These are phyloP conservation scores for Cynaeus angustus DNA, from an alignment of 2,888 invertebrate species.

Conservation along the genomic window DNA sequence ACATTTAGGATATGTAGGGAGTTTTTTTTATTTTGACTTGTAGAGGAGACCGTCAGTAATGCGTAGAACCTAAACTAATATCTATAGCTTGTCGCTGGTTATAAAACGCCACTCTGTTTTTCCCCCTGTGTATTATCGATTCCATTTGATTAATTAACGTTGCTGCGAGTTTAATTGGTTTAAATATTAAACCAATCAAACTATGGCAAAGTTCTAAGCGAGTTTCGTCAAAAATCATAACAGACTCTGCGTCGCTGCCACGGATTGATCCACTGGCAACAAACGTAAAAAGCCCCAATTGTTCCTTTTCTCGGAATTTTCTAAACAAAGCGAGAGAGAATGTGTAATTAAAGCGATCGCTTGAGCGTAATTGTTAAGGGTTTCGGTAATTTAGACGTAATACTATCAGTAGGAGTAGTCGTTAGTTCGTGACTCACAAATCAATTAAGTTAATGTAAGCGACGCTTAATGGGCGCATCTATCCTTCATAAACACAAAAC, in stretches of 20 bases:
- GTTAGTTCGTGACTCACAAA: constrained; percentile 36
- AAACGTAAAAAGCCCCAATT: background rate
- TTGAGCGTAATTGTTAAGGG: constrained; percentile 19
- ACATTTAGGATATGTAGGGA: background rate
- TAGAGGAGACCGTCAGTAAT: too few species aligned
- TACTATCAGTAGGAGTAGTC: constrained; percentile 19
- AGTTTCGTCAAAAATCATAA: constrained; percentile 11
- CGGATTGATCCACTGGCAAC: background rate
- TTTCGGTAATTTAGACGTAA: constrained; percentile 27
- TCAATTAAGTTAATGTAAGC: constrained; percentile 31
- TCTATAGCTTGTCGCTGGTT: too few species aligned
- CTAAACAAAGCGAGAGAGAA: constrained; percentile 5
- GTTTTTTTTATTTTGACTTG: constrained; percentile 1
- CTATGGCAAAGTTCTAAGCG: background rate
- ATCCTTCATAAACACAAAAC: constrained; percentile 17
- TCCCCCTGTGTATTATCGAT: background rate
- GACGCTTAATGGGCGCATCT: constrained; percentile 26
- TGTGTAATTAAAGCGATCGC: constrained; percentile 16
- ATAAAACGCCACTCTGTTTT: too few species aligned
- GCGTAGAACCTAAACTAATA: too few species aligned
- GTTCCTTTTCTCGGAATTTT: background rate
- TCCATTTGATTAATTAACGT: constrained; percentile 12
- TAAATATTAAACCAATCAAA: constrained; percentile 21
- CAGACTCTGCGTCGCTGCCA: too few species aligned
- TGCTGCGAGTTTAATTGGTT: constrained; percentile 17